phyloP scores from a whole-genome alignment of 2,113 vertebrate species.

The Athene noctua region DNA sequence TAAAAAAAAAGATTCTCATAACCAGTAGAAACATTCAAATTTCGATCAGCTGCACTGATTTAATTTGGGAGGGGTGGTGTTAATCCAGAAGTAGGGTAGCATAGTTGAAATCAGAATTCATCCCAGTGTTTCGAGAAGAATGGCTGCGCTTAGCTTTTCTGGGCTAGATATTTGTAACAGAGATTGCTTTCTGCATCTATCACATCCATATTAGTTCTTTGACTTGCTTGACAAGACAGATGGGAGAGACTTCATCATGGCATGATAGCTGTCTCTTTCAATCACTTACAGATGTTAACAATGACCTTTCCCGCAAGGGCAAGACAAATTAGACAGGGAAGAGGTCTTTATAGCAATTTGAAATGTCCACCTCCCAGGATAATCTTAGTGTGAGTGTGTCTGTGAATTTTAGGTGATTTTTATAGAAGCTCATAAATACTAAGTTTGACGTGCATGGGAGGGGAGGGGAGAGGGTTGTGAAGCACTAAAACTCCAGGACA shows the following conservation, averaged over 20 bases:
- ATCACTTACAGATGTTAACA: neutral
- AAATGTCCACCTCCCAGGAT: neutral
- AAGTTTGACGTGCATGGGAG: neutral
- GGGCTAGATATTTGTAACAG: neutral
- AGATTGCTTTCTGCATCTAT: neutral
- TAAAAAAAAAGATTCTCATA: neutral
- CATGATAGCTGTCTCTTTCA: neutral
- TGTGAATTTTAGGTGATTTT: slow-evolving; percentile 17
- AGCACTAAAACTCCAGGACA: neutral
- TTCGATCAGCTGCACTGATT: neutral
- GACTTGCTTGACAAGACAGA: neutral
- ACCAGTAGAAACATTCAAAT: neutral
- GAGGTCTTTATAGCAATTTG: neutral
- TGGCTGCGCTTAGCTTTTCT: neutral
- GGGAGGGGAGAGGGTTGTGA: neutral
- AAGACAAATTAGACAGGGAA: slow-evolving; percentile 6
- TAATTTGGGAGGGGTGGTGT: neutral
- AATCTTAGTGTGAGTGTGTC: neutral
- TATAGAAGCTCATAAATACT: neutral
- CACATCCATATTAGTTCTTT: neutral
- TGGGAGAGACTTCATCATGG: neutral
- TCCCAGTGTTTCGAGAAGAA: neutral
- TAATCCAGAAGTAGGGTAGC: neutral
- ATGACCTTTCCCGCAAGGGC: neutral
- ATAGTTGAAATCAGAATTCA: neutral